Conservation (phyloP, 1,140 invertebrate genomes). For the Rhynchophorus ferrugineus region DNA sequence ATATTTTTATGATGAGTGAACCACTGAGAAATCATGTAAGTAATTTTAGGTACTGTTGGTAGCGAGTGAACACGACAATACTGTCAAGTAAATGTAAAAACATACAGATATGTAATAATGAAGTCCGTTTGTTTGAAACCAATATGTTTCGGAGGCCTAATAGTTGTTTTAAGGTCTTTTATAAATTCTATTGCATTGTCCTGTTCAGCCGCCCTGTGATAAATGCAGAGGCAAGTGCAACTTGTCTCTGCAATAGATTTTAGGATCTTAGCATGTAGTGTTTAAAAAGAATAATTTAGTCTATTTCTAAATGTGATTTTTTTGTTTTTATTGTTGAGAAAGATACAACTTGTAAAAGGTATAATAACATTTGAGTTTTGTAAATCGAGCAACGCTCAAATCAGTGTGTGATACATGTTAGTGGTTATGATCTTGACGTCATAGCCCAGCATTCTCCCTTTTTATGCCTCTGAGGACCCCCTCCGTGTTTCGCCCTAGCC, state of each 20-base stretch:
- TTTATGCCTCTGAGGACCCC: not conserved
- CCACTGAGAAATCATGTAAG: conserved; percentile 25
- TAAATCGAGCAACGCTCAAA: conserved; percentile 33
- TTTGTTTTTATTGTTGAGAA: conserved; percentile 25
- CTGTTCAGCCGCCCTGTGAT: conserved; percentile 39
- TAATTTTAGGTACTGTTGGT: conserved; percentile 33
- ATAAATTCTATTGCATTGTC: conserved; percentile 29
- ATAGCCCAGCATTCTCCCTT: conserved; percentile 17
- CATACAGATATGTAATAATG: too few relatives aligned
- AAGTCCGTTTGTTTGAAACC: not conserved
- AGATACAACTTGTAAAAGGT: conserved; percentile 34
- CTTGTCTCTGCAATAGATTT: conserved; percentile 26
- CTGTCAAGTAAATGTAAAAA: not conserved
- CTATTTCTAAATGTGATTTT: conserved; percentile 38
- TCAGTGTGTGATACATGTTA: conserved; percentile 29
- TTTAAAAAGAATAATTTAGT: conserved; percentile 29
- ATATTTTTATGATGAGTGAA: conserved; percentile 31
- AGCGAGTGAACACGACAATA: conserved; percentile 43
- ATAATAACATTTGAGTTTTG: conserved; percentile 34
- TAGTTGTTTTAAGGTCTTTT: conserved; percentile 1
- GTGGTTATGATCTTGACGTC: conserved; percentile 20
- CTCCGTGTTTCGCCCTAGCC: not conserved
- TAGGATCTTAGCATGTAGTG: conserved; percentile 27
- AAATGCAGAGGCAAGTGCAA: conserved; percentile 22
- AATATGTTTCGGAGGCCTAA: conserved; percentile 13